phyloP scores from a whole-genome alignment of 2,797 vertebrate species.

The Semaprochilodus insignis region DNA sequence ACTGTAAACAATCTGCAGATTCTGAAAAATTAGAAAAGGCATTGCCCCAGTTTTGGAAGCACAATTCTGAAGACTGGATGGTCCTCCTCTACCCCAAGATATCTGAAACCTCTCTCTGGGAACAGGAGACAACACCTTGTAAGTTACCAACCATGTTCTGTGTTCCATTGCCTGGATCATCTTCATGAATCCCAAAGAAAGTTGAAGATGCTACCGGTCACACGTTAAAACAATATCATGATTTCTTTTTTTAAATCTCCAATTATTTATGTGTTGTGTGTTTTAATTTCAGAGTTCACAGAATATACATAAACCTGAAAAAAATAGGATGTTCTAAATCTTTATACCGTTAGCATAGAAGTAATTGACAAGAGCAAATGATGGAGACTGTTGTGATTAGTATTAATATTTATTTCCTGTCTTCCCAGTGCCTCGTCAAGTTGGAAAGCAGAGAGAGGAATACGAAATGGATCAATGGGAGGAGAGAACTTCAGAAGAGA shows the following conservation, averaged over 20 bases:
- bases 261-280: no score
- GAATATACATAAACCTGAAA: background rate
- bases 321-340: background rate
- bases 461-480: conserved; percentile 40
- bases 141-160: conserved; percentile 55
- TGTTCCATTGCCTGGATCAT: no score
- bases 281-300: no score
- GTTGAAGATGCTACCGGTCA: no score
- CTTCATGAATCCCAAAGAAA: no score
- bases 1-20: conserved; percentile 24
- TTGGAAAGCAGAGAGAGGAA: conserved; percentile 29
- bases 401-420: conserved; percentile 44
- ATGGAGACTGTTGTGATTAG: background rate
- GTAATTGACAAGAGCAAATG: no score
- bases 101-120: conserved; percentile 37
- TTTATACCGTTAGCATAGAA: background rate
- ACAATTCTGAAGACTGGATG: conserved; percentile 74
- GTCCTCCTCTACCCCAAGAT: conserved; percentile 63
- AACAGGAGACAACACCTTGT: conserved; percentile 58
- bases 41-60: conserved; percentile 54
- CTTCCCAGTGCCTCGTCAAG: conserved; percentile 29
- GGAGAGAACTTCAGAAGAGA: conserved; percentile 7
- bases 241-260: no score
- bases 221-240: no score
- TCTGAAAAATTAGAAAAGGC: conserved; percentile 40